phyloP scores from a whole-genome alignment of 2,797 vertebrate species.

The Silurus aristotelis region DNA sequence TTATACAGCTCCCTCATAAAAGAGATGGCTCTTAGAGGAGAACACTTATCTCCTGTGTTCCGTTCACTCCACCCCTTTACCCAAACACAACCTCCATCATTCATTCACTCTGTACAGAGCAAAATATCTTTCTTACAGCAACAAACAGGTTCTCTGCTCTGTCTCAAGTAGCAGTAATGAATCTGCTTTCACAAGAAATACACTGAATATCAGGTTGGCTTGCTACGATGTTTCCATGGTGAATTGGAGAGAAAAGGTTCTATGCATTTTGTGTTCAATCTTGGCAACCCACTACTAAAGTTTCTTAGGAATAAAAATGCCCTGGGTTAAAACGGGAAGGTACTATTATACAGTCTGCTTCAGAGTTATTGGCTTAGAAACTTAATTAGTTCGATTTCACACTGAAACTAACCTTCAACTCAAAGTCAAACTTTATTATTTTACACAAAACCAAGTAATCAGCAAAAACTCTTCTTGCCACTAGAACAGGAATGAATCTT shows the following conservation, averaged over 20 bases:
- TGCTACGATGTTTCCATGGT: constrained; percentile 31
- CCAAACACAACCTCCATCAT: constrained; percentile 18
- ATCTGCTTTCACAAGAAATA: constrained; percentile 57
- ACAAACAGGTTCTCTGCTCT: constrained; percentile 49
- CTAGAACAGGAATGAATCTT: neutral
- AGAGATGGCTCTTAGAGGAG: constrained; percentile 27
- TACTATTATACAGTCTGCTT: neutral
- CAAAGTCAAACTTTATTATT: neutral
- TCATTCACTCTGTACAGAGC: constrained; percentile 5
- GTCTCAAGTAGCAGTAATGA: constrained; percentile 52
- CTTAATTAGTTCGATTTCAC: neutral
- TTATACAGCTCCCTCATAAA: constrained; percentile 24
- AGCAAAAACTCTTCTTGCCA: neutral
- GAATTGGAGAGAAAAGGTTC: constrained; percentile 21
- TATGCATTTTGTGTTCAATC: neutral
- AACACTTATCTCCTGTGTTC: constrained; percentile 51
- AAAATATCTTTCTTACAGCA: constrained; percentile 46
- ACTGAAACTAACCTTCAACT: neutral
- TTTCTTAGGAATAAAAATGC: constrained; percentile 4
- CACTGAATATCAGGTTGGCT: constrained; percentile 39
- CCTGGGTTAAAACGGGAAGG: neutral
- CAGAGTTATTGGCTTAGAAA: neutral
- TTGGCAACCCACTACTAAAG: constrained; percentile 6
- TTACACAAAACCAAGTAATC: neutral
- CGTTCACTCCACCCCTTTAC: neutral